Evolutionary conservation across 2,797 vertebrate species (phyloP), one percentile per base, ranked within the genome.

Genomic region (Pelochelys cantorii): DNA sequence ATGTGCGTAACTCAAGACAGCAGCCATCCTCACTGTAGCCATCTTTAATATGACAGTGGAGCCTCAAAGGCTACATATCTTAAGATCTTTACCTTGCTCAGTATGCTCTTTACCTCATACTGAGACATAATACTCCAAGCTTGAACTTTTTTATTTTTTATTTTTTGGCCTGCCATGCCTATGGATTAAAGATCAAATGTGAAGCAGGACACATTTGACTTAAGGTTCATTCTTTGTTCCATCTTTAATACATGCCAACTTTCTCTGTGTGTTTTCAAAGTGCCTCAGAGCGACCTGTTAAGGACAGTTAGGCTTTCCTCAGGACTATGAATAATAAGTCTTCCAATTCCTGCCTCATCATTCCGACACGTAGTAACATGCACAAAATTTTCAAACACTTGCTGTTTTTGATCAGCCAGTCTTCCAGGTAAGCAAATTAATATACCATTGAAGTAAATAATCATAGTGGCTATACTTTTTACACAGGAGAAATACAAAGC

Each of bases 61-160:
- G 15, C 23, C 7, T 85, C 18, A 34, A 27, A 85, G 31, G 52
- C 48, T 37, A 42, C 4, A 7, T 13, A 11, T 23, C 79, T 29
- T 88, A 60, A 59, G 17, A 10, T 34, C 23, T 77, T 90, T 17
- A 34, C 2, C 31, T 2, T 27, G 57, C 5, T 22, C 0, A 0
- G 5, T 82, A 9, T 0, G 0, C 5, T 75, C 71, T 74, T 74
- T 25, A 74, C 5, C 20, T 74, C 37, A 42, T 74, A 11, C 34
- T 42, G 5, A 20, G 31, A 74, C 0, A 4, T 14, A 74, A 37
- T 13, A 74, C 37, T 25, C 22, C 20, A 74, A 42, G 22, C 20
- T 42, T 74, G 37, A 11, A 23, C 37, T 4, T 23, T 48, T 48
- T 42, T 42, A 8, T 48, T 8, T 48, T 48, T 48, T 48, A 42